Conservation (phyloP, 2,113 vertebrate species). For the Nannobrachium achirus region DNA sequence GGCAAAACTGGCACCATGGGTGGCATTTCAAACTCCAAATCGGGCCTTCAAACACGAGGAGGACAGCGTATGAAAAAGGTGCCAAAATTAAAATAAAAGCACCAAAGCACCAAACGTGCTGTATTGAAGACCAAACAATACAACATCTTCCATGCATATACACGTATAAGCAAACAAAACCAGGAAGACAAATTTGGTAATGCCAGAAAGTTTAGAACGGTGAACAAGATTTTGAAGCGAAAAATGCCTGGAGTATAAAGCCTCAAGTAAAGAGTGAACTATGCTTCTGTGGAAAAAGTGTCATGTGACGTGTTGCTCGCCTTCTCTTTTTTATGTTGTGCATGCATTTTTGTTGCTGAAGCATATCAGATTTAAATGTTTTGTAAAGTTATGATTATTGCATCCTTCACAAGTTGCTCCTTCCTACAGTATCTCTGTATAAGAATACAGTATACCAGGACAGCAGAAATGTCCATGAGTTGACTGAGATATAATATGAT, state of each 20-base stretch:
- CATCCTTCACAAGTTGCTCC: background rate
- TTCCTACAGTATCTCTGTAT: background rate
- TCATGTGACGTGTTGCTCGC: too few relatives aligned
- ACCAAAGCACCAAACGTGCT: background rate
- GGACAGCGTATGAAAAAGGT: background rate
- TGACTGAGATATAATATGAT: background rate
- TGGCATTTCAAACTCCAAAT: background rate
- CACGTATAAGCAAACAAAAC: background rate
- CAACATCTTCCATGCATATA: conserved; percentile 4
- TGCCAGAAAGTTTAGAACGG: background rate
- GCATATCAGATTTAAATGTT: background rate
- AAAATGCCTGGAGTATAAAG: background rate
- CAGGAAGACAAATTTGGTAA: background rate
- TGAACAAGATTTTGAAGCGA: background rate
- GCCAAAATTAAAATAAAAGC: conserved; percentile 4
- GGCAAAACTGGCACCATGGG: background rate
- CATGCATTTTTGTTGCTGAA: too few relatives aligned
- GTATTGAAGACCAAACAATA: background rate
- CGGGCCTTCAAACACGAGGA: background rate
- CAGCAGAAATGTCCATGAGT: background rate
- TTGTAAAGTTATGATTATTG: background rate
- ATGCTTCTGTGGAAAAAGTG: too few relatives aligned
- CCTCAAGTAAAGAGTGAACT: too few relatives aligned
- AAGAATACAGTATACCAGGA: background rate
- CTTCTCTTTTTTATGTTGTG: too few relatives aligned